These are phyloP conservation scores for Drosophila mimica DNA, from an alignment of 2,888 invertebrate genomes.

Conservation along the genomic window DNA sequence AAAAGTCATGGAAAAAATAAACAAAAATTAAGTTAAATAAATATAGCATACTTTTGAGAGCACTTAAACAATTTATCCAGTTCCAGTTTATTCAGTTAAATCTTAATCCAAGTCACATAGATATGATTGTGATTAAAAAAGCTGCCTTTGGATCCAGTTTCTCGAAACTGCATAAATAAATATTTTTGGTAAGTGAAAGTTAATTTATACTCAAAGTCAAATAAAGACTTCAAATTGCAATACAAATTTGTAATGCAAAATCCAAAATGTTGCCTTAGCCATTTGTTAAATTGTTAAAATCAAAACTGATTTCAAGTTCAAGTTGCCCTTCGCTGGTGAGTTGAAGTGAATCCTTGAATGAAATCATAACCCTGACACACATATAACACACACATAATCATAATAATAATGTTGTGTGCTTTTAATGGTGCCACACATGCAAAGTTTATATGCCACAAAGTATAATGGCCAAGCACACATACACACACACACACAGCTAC, in stretches of 20 bases:
- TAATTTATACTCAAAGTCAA: background rate
- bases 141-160: background rate
- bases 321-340: background rate
- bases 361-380: conserved; percentile 50
- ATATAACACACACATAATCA: conserved; percentile 54
- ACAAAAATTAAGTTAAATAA: background rate
- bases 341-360: conserved; percentile 8
- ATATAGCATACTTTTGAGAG: conserved; percentile 9
- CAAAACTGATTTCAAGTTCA: conserved; percentile 31
- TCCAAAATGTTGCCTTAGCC: background rate
- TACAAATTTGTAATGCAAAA: background rate
- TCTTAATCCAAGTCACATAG: background rate
- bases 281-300: background rate
- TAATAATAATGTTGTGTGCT: conserved; percentile 69
- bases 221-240: background rate
- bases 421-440: conserved; percentile 67
- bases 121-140: background rate
- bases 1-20: background rate
- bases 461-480: conserved; percentile 50
- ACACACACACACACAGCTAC: background rate
- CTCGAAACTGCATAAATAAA: background rate
- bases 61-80: background rate
- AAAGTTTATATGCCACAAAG: conserved; percentile 66
- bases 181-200: background rate
- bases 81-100: background rate